A percentile compares a stretch with the other conserved stretches of the same genome.
phyloP scores from a whole-genome alignment of 2,113 vertebrate species.

The Elaphurus davidianus region DNA sequence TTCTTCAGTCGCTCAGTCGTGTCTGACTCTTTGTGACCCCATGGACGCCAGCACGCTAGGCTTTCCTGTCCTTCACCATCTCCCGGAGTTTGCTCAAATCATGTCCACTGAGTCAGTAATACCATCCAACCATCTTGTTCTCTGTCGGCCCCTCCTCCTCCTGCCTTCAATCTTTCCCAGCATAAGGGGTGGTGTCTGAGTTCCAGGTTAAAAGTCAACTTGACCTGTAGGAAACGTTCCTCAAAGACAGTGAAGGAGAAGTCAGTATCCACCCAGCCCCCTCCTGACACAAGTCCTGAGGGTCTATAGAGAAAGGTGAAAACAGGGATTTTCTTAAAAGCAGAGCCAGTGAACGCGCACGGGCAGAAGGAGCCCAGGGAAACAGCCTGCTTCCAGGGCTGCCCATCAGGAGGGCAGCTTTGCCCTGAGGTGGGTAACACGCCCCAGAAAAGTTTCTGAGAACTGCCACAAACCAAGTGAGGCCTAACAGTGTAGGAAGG shows the following conservation, averaged over 20 bases:
- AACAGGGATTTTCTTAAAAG: not conserved
- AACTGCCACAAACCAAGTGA: not conserved
- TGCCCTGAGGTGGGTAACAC: fast-evolving
- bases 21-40: not conserved
- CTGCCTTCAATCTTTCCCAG: not conserved
- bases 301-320: not conserved
- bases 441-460: not conserved
- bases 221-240: not conserved
- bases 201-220: not conserved
- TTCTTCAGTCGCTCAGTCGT: not conserved
- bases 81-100: not conserved
- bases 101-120: not conserved
- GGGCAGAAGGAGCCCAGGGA: not conserved
- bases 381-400: not conserved
- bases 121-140: not conserved
- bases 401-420: not conserved
- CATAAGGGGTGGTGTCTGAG: not conserved
- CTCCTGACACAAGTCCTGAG: not conserved
- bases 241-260: not conserved
- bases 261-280: not conserved
- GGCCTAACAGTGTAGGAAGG: not conserved
- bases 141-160: not conserved
- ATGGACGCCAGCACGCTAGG: not conserved
- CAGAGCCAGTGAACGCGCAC: fast-evolving
- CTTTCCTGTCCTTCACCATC: not conserved